Evolutionary conservation across 1,140 invertebrate species (phyloP).

Genomic region (Tigriopus japonicus): DNA sequence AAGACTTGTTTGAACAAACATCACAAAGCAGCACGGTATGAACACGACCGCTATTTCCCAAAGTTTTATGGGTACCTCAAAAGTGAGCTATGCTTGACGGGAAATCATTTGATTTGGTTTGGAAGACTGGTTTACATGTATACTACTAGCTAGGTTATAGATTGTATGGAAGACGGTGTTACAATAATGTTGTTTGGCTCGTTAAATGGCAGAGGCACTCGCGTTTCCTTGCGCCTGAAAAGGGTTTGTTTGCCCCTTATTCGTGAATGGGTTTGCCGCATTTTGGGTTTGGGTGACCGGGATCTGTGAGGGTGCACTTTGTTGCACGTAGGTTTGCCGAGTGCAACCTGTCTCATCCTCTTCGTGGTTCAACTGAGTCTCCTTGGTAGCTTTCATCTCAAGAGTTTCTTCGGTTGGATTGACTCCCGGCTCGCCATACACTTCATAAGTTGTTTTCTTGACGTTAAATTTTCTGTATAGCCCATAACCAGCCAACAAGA

Average conservation of each 20-base stretch:
- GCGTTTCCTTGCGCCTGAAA: too few species aligned
- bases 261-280: background rate
- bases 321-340: background rate
- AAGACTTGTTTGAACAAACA: background rate
- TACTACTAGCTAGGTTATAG: background rate
- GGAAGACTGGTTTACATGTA: background rate
- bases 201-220: too few species aligned
- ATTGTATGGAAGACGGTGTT: background rate
- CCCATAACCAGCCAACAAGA: background rate
- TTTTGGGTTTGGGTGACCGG: background rate
- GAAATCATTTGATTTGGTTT: background rate
- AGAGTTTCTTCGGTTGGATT: background rate
- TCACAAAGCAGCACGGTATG: background rate
- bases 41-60: background rate
- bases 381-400: background rate
- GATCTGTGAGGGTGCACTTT: background rate
- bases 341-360: background rate
- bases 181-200: too few species aligned
- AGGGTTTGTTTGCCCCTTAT: too few species aligned
- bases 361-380: background rate
- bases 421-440: background rate
- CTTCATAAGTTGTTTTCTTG: constrained; percentile 1
- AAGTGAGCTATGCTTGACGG: background rate
- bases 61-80: background rate
- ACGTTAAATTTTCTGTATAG: background rate